Percentiles rank a stretch among this genome's conserved stretches.
These are phyloP conservation scores for Prosapia bicincta DNA, from an alignment of 2,888 invertebrate genomes.

Conservation along the genomic window DNA sequence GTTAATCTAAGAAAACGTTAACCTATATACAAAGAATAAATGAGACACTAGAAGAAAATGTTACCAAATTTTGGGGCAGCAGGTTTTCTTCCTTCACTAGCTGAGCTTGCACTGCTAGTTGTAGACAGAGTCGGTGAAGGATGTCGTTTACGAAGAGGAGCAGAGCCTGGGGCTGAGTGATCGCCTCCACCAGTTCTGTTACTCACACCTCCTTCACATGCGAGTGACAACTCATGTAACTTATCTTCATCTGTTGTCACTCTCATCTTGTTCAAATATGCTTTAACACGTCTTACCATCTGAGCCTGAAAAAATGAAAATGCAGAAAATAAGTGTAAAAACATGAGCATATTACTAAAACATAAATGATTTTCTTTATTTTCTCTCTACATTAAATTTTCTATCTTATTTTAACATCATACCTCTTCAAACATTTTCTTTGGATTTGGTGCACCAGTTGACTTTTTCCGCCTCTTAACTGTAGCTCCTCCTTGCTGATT, in stretches of 20 bases:
- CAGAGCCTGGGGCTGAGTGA: conserved; percentile 50
- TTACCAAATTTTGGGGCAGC: conserved; percentile 49
- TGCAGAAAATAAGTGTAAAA: too few relatives aligned
- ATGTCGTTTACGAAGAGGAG: conserved; percentile 69
- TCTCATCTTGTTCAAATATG: conserved; percentile 89
- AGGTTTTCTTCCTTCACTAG: conserved; percentile 65
- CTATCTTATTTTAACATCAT: conserved; percentile 2
- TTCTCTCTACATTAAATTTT: too few relatives aligned
- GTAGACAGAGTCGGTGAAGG: conserved; percentile 92
- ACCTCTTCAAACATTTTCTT: conserved; percentile 98
- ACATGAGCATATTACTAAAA: too few relatives aligned
- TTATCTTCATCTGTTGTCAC: conserved; percentile 90
- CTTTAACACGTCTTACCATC: conserved; percentile 96
- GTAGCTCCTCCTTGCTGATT: conserved; percentile 57
- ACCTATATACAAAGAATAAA: too few relatives aligned
- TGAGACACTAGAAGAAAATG: conserved; percentile 8
- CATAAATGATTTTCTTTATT: too few relatives aligned
- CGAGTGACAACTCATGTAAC: conserved; percentile 81
- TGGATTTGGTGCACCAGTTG: conserved; percentile 86
- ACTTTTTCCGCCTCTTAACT: conserved; percentile 85
- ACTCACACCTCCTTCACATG: conserved; percentile 68
- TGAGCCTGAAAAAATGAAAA: conserved; percentile 79
- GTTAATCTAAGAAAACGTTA: too few relatives aligned
- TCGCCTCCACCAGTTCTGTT: conserved; percentile 38
- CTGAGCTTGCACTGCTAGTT: conserved; percentile 86